Base-by-base conservation (phyloP, 2,888 invertebrate genomes). In the Cabera pusaria region DNA sequence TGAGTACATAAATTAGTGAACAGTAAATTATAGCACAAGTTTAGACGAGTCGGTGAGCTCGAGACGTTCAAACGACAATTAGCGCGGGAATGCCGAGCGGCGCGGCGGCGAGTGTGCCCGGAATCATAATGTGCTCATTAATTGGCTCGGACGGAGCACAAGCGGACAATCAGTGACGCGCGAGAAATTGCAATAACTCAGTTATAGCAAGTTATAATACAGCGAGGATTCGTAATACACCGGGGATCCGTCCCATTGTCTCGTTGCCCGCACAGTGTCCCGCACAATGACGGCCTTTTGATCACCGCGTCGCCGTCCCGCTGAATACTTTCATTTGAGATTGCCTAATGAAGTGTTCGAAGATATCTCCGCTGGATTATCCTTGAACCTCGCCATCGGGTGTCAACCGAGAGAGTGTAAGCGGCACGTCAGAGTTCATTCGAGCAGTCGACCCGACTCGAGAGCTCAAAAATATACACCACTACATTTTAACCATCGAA, bases 1-100 rank as follows among this genome's bases (percentile, higher is more conserved):
- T n/a, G n/a, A n/a, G 27, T 11, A 40, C 7, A 29, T 34, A 12
- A 12, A 32, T 40, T 25, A 22, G 26, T 29, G 31, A 35, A 34
- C 19, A 23, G 16, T 22, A 28, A 25, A 28, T 35, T 24, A 14
- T 14, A 41, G 27, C 28, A 18, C 28, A 19, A 36, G 37, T 43
- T 45, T 19, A 18, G 10, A 20, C 14, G 3, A 4, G 2, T 14
- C 4, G 4, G 4, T 4, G 14, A 38, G 22, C 37, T 43, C 8
- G 25, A 14, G 26, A 16, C 26, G 24, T 45, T 40, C 35, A 45
- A 43, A 42, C 16, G 43, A 25, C 45, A 34, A 40, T 34, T 45
- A 21, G 22, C 27, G 34, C 6, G 18, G 10, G 10, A 9, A 3
- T 19, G 10, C 6, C 7, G 4, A 23, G 28, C 22, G 14, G 6